phyloP scores from a whole-genome alignment of 2,888 invertebrate species.

The Mythimna loreyi region DNA sequence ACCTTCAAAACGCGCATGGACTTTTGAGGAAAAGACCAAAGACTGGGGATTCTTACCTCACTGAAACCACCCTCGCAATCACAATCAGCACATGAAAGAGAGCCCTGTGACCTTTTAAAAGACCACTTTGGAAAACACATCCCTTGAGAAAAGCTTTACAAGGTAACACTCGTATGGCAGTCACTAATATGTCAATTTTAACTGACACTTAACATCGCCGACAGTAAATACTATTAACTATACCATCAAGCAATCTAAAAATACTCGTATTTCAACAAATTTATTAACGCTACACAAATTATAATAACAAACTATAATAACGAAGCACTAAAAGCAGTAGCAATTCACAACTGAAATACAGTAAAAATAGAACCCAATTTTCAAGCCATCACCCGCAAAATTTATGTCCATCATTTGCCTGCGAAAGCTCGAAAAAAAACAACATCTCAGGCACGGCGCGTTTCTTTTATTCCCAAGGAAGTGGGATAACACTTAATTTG shows the following conservation, averaged over 20 bases:
- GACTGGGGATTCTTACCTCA: no score
- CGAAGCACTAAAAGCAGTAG: slow-evolving; percentile 34
- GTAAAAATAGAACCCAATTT: slow-evolving; percentile 54
- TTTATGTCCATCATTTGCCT: slow-evolving; percentile 55
- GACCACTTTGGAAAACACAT: no score
- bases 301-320: slow-evolving; percentile 22
- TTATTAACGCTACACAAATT: slow-evolving; percentile 6
- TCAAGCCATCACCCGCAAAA: slow-evolving; percentile 53
- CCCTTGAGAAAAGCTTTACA: no score
- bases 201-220: not conserved
- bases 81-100: no score
- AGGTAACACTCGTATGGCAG: no score
- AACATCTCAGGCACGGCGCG: slow-evolving; percentile 56
- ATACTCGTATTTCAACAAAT: slow-evolving; percentile 1
- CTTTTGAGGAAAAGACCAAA: no score
- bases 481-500: slow-evolving; percentile 65
- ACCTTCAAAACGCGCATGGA: no score
- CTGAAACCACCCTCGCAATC: no score
- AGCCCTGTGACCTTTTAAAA: no score
- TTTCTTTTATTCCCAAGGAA: slow-evolving; percentile 63
- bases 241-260: not conserved
- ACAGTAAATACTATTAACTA: not conserved
- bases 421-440: slow-evolving; percentile 47
- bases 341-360: slow-evolving; percentile 40
- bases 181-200: no score